Evolutionary conservation across 2,797 vertebrate genomes (phyloP), one percentile per base, ranked within the genome.

Genomic region (Gastrophryne carolinensis): DNA sequence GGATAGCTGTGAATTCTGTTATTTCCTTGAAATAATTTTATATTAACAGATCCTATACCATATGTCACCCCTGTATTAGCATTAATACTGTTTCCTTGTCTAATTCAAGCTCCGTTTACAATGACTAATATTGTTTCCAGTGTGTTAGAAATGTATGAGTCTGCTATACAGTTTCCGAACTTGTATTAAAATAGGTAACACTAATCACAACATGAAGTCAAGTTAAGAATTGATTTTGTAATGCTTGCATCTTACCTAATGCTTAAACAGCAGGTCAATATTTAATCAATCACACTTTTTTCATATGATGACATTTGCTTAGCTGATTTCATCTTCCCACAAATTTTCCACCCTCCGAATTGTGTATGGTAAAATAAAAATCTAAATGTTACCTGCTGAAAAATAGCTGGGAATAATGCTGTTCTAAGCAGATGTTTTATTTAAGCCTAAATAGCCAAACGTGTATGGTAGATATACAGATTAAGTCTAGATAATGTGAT

Each of bases 241-340:
- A 78, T 78, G 53, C 30, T 72, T 78, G 68, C 13, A 60, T 78
- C 44, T 78, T 78, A 78, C 75, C 68, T 50, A 78, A 66, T 78
- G 61, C 75, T 72, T 78, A 78, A 78, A 78, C 75, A 78, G 68
- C 75, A 78, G 75, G 75, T 72, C 75, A 78, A 78, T 78, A 78
- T 72, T 78, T 78, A 78, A 78, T 78, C 75, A 78, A 72, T 78
- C 75, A 78, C 68, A 39, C 34, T 74, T 78, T 64, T 78, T 66
- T 65, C 15, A 49, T 72, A 66, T 60, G 52, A 60, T 78, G 75
- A 78, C 68, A 78, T 78, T 78, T 78, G 30, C 68, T 72, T 78
- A 66, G 68, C 39, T 66, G 53, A 63, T 78, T 72, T 56, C 23
- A 56, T 32, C 41, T 66, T 78, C 53, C 19, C 37, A 58, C 32